Evolutionary conservation across 2,113 vertebrate genomes (phyloP), one percentile per base, ranked within the genome.

Genomic region (Xiphophorus maculatus): DNA sequence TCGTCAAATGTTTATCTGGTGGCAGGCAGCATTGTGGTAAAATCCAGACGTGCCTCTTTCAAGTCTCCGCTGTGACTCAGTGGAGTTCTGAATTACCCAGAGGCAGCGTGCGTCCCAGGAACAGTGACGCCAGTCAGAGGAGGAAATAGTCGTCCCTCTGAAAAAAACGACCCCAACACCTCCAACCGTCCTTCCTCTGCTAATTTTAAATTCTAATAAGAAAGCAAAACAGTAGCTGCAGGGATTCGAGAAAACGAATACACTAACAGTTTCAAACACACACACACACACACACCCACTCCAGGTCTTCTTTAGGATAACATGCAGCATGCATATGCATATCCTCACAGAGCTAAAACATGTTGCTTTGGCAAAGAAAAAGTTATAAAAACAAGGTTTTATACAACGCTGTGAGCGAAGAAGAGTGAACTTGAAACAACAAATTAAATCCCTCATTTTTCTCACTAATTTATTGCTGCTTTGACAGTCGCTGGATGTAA

Each of bases 11-110:
- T 85, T 84, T 80, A 72, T 80, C 76, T 12, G 69, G 65, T 30
- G 68, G 58, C 51, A 68, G 60, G 60, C 28, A 63, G 81, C 25
- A 6, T 66, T 69, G 78, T 71, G 79, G 76, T 70, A 71, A 76
- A 80, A 81, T 78, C 40, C 60, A 69, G 71, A 40, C 42, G 66
- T 17, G 66, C 66, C 73, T 79, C 71, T 84, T 77, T 77, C 77
- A 71, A 63, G 74, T 61, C 81, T 83, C 61, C 25, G 64, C n/a
- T 69, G 70, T 85, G 80, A 84, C 80, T 87, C 82, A 77, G 74
- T 72, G 22, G 64, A 65, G 82, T 63, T 77, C 15, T 10, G 74
- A 82, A 74, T 63, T 76, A 58, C 30, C 63, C 87, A 44, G 69
- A 64, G 86, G 77, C 78, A 29, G 63, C 3, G 22, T 4, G 76